Evolutionary conservation across 2,797 vertebrate species (phyloP).

Genomic region (Caiman crocodilus): DNA sequence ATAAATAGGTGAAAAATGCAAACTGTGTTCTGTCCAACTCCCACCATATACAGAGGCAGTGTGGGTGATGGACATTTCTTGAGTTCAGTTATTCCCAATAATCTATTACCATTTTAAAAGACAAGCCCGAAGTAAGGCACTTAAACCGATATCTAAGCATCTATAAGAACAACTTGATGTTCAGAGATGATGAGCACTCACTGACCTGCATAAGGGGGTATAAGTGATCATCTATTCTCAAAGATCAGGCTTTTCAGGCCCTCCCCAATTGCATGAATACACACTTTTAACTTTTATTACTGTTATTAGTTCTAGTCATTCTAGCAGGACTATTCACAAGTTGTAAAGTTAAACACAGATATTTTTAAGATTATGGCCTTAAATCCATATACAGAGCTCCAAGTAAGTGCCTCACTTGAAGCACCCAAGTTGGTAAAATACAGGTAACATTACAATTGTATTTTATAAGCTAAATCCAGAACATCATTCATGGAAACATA

Average conservation of each 20-base stretch:
- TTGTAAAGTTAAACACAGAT: background rate
- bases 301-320: too few species aligned
- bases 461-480: background rate
- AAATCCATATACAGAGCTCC: too few species aligned
- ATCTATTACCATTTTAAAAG: background rate
- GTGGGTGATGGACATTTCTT: constrained; percentile 20
- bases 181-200: background rate
- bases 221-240: accelerated
- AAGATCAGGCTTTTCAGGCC: background rate
- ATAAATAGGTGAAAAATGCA: constrained; percentile 60
- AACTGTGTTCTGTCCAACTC: background rate
- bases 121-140: constrained; percentile 26
- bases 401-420: background rate
- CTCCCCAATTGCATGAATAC: background rate
- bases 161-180: background rate
- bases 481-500: too few species aligned
- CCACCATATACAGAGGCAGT: constrained; percentile 7
- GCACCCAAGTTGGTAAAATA: background rate
- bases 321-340: background rate
- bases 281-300: background rate
- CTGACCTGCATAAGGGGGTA: background rate
- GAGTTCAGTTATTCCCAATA: background rate
- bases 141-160: background rate
- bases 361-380: background rate
- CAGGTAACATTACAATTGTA: background rate